These are phyloP conservation scores for Centrocercus urophasianus DNA, from an alignment of 2,113 vertebrate species.

Conservation along the genomic window DNA sequence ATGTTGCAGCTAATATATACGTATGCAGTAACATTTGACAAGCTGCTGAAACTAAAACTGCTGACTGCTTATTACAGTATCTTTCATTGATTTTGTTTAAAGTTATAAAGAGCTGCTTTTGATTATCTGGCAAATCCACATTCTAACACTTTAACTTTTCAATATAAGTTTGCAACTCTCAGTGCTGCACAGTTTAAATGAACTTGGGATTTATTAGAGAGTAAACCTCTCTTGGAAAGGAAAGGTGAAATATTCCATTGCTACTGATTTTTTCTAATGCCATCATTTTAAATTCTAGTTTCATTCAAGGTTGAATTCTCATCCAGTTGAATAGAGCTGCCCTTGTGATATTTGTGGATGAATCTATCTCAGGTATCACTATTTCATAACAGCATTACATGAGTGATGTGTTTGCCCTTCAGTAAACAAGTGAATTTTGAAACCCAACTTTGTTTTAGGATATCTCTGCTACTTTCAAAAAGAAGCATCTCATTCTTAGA, in stretches of 20 bases:
- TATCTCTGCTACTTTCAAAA: neutral
- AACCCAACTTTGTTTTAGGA: neutral
- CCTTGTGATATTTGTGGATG: neutral
- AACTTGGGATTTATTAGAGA: constrained; percentile 26
- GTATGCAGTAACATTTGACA: neutral
- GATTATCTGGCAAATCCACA: constrained; percentile 44
- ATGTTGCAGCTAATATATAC: neutral
- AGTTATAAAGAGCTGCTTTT: constrained; percentile 12
- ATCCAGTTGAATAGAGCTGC: neutral
- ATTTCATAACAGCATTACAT: neutral
- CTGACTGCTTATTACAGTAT: constrained; percentile 48
- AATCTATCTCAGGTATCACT: neutral
- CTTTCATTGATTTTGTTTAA: constrained; percentile 51
- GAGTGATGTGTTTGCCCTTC: neutral
- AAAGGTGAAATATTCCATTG: neutral
- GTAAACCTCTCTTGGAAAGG: neutral
- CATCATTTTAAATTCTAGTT: neutral
- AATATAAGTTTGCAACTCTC: neutral
- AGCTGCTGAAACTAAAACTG: constrained; percentile 35
- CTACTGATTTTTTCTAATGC: neutral
- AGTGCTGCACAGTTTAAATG: neutral
- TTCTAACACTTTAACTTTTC: constrained; percentile 16
- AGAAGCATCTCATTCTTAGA: neutral
- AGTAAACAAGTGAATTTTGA: neutral
- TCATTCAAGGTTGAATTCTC: neutral